Evolutionary conservation across 1,140 invertebrate genomes (phyloP).

Genomic region (Phocides pigmalion): DNA sequence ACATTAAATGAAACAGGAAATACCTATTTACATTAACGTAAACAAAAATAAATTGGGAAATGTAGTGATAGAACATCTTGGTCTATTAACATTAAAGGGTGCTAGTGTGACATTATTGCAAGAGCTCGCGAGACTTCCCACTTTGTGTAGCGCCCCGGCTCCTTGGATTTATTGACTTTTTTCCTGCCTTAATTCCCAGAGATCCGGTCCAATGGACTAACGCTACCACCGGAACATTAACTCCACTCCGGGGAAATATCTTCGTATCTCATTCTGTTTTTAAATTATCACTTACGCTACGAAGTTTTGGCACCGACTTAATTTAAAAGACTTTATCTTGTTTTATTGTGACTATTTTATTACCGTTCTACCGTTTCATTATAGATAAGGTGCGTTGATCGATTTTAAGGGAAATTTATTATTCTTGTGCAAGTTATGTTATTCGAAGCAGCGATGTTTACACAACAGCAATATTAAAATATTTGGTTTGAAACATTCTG

Average conservation of each 20-base stretch:
- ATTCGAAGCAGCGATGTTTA: too few species aligned
- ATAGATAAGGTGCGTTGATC: conserved; percentile 4
- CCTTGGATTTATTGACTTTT: conserved; percentile 78
- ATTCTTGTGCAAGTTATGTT: too few species aligned
- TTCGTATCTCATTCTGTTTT: conserved; percentile 72
- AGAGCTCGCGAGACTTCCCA: conserved; percentile 48
- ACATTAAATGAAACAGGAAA: too few species aligned
- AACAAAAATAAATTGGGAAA: neutral
- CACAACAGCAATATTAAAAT: too few species aligned
- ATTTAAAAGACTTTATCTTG: conserved; percentile 33
- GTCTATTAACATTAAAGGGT: conserved; percentile 38
- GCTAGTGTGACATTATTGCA: conserved; percentile 67
- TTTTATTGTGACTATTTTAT: conserved; percentile 29
- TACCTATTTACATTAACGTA: too few species aligned
- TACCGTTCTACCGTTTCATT: conserved; percentile 16
- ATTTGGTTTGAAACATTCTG: too few species aligned
- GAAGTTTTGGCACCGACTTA: conserved; percentile 37
- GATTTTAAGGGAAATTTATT: neutral
- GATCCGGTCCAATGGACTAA: conserved; percentile 77
- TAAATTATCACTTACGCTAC: conserved; percentile 62
- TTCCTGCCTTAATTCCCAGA: conserved; percentile 77
- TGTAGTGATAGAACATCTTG: conserved; percentile 2
- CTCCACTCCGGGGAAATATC: conserved; percentile 74
- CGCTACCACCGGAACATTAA: conserved; percentile 75
- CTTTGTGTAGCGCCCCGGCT: conserved; percentile 57